Evolutionary conservation across 2,113 vertebrate species (phyloP), one percentile per base, ranked within the genome.

Genomic region (Hiodon alosoides): DNA sequence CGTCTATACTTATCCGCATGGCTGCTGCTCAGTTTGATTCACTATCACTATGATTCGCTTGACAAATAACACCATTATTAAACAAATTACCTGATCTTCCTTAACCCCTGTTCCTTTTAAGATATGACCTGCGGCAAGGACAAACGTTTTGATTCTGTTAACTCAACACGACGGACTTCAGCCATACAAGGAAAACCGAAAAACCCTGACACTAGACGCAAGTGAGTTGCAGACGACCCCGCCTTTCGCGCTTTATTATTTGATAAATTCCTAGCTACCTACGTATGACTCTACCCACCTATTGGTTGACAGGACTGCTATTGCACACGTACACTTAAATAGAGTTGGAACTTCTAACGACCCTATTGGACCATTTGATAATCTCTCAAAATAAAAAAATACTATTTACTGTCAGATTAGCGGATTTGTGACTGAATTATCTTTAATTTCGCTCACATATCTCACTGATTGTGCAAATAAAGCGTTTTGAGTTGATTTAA

Each of bases 21-120:
- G 55, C 52, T 55, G 65, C 65, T 14, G 8, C 8, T 8, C 13
- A 31, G 4, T 54, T 66, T 74, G 31, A 31, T 16, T n/a, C 52
- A 4, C 50, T 9, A 53, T 10, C 4, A 47, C 17, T 16, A n/a
- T 4, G 17, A 31, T 16, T 7, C 17, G 13, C 46, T 65, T 11
- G 14, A 67, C 13, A 31, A 67, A 16, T 9, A 7, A 46, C 46
- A 9, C 14, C 59, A n/a, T 10, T 4, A 5, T 16, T 8, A 58
- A 68, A n/a, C 54, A 3, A 4, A 3, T 68, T 75, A 75, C 73
- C 73, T 75, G 73, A n/a, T 75, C 55, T 8, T 75, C 65, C 55
- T 57, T 57, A 75, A 75, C 64, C 7, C 65, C 54, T 54, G 64
- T 47, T 51, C 65, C 68, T 66, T 55, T 59, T 67, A 59, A 47